A percentile compares a stretch with the other conserved stretches of the same genome.
phyloP scores from a whole-genome alignment of 1,140 invertebrate species.

The Drosophila serrata region DNA sequence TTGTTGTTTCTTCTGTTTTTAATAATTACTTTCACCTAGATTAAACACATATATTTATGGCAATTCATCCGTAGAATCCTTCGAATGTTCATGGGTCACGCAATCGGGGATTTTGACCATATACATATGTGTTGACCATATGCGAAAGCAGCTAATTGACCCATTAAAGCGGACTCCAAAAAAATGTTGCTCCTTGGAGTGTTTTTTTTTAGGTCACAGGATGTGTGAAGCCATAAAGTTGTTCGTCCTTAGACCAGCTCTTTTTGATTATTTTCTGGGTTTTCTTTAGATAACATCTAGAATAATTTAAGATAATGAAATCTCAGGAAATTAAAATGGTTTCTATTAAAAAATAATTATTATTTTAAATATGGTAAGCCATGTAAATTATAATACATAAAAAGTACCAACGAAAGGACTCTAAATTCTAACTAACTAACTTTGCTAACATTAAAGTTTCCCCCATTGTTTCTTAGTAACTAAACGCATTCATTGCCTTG shows the following conservation, averaged over 20 bases:
- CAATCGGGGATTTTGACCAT: constrained; percentile 18
- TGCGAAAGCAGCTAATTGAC: constrained; percentile 46
- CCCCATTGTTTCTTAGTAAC: not conserved
- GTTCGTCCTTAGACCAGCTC: not conserved
- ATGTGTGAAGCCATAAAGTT: constrained; percentile 45
- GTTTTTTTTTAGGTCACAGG: constrained; percentile 35
- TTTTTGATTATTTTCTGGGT: constrained; percentile 5
- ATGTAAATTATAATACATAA: not conserved
- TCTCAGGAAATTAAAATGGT: not conserved
- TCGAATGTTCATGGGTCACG: constrained; percentile 42
- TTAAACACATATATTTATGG: constrained; percentile 38
- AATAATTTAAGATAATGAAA: not conserved
- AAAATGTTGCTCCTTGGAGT: constrained; percentile 34
- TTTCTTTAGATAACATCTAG: not conserved
- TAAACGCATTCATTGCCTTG: constrained; percentile 1
- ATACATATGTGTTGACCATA: constrained; percentile 6
- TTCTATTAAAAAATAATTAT: not conserved
- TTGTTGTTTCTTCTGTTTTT: constrained; percentile 13
- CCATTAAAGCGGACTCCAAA: constrained; percentile 29
- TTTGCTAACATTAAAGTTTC: constrained; percentile 27
- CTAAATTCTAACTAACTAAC: no score
- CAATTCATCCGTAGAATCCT: constrained; percentile 9
- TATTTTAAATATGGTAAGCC: not conserved
- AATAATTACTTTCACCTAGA: constrained; percentile 33
- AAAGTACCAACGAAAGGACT: no score